Evolutionary conservation across 2,797 vertebrate species (phyloP).

Genomic region (Hafferia zeledoni): DNA sequence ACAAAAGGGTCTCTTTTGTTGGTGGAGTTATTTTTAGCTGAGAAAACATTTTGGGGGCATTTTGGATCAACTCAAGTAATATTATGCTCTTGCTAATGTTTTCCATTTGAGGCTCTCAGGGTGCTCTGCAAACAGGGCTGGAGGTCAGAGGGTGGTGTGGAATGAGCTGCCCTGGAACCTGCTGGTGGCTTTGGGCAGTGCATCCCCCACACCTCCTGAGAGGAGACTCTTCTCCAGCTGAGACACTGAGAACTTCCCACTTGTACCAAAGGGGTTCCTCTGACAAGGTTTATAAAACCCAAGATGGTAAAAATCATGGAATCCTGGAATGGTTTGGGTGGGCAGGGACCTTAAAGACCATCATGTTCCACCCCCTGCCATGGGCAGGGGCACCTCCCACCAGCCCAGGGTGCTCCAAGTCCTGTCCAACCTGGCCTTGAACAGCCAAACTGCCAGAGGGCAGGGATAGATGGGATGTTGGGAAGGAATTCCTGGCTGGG

Average conservation of each 20-base stretch:
- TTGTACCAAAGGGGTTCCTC: neutral
- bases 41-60: slow-evolving; percentile 50
- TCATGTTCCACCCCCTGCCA: neutral
- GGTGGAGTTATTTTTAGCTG: slow-evolving; percentile 44
- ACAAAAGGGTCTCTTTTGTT: slow-evolving; percentile 6
- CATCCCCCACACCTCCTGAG: neutral
- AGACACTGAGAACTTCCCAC: neutral
- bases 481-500: too few species aligned
- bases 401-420: accelerated
- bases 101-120: slow-evolving; percentile 12
- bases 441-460: neutral
- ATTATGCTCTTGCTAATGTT: slow-evolving; percentile 30
- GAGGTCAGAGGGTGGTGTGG: neutral
- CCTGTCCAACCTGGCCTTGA: accelerated
- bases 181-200: neutral
- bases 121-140: slow-evolving; percentile 16
- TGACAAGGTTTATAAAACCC: neutral
- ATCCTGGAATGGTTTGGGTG: neutral
- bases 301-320: neutral
- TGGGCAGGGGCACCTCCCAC: neutral
- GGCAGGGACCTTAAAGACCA: neutral
- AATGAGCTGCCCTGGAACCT: neutral
- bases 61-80: slow-evolving; percentile 18
- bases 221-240: neutral
- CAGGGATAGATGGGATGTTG: neutral